A percentile compares a stretch with the other conserved stretches of the same genome.
These are phyloP conservation scores for Eurystomus glaucurus DNA, from an alignment of 2,797 vertebrate genomes.

Conservation along the genomic window DNA sequence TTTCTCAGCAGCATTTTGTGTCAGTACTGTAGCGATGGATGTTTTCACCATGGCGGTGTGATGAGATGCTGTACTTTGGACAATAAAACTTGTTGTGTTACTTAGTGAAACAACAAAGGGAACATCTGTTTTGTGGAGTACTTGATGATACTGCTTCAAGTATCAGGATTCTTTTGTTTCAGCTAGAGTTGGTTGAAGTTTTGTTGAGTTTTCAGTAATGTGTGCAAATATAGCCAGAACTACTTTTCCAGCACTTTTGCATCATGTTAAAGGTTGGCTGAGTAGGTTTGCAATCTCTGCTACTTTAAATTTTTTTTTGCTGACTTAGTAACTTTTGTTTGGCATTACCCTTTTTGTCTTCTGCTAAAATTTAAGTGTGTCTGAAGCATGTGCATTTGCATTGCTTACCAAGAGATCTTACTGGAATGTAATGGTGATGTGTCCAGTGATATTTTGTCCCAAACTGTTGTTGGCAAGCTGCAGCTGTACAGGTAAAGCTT, in stretches of 20 bases:
- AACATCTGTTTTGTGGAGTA: neutral
- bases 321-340: neutral
- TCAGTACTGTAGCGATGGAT: neutral
- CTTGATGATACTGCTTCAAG: neutral
- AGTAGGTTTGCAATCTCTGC: neutral
- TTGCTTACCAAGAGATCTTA: neutral
- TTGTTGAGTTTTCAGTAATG: neutral
- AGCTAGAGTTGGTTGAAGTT: neutral
- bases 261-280: neutral
- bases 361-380: neutral
- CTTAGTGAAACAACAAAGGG: neutral
- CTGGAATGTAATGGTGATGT: neutral
- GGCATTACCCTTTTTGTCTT: neutral
- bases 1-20: neutral
- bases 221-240: neutral
- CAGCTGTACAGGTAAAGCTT: neutral
- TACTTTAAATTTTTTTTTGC: neutral
- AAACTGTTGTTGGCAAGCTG: neutral
- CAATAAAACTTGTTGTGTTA: neutral
- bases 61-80: neutral
- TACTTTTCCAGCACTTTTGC: neutral
- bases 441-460: neutral
- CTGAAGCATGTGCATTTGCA: neutral
- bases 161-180: conserved; percentile 1
- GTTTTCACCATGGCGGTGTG: neutral